A percentile compares a stretch with the other conserved stretches of the same genome.
Evolutionary conservation across 2,888 invertebrate species (phyloP).

Genomic region (Endomychus coccineus): DNA sequence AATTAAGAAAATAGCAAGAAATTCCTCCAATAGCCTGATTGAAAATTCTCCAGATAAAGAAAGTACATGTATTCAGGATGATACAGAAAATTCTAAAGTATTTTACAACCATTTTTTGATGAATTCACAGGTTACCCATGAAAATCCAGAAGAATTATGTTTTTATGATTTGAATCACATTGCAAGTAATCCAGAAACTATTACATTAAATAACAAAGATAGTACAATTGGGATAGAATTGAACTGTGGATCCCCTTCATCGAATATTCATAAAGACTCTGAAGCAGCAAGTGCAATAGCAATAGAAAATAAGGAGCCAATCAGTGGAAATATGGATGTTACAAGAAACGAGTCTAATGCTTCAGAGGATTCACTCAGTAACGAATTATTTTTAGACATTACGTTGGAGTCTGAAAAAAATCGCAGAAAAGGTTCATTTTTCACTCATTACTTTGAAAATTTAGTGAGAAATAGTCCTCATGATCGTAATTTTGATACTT

Average conservation of each 20-base stretch:
- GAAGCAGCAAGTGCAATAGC: no score
- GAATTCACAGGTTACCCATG: slow-evolving; percentile 1
- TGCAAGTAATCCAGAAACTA: neutral
- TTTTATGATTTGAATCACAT: slow-evolving; percentile 18
- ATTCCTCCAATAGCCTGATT: neutral
- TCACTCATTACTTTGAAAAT: slow-evolving; percentile 26
- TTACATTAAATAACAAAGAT: slow-evolving; percentile 3
- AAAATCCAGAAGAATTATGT: slow-evolving; percentile 14
- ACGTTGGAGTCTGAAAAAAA: slow-evolving; percentile 9
- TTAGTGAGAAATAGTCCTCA: slow-evolving; percentile 12
- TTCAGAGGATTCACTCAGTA: neutral
- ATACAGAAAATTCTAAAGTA: neutral
- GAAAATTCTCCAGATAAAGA: neutral
- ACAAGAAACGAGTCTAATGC: neutral
- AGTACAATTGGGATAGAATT: slow-evolving; percentile 24
- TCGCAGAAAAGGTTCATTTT: no score
- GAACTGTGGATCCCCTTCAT: neutral
- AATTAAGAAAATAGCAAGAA: neutral
- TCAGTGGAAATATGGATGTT: no score
- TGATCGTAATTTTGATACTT: slow-evolving; percentile 32
- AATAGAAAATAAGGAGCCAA: no score
- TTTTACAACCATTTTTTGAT: slow-evolving; percentile 3
- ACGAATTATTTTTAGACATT: neutral
- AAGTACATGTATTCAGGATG: neutral
- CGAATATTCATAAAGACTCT: no score